A percentile compares a stretch with the other conserved stretches of the same genome.
Conservation (phyloP, 2,797 vertebrate species). For the Cheirogaleus major region DNA sequence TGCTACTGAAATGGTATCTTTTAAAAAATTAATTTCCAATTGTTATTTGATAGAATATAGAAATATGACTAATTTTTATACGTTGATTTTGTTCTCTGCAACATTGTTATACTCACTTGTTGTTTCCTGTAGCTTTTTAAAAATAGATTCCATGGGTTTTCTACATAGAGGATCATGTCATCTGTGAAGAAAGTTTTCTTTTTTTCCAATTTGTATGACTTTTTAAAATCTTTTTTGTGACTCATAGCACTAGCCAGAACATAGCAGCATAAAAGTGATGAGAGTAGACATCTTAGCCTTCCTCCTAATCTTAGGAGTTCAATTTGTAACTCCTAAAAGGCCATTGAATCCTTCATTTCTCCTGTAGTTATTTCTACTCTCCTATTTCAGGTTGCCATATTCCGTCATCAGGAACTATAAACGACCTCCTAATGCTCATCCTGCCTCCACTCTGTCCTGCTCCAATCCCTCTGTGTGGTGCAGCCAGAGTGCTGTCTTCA, state of each 20-base stretch:
- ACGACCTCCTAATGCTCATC: neutral
- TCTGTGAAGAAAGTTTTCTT: neutral
- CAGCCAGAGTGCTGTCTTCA: neutral
- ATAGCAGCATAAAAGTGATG: neutral
- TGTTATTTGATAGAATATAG: neutral
- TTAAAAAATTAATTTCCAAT: neutral
- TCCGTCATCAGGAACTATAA: neutral
- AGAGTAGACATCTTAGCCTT: neutral
- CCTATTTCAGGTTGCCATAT: neutral
- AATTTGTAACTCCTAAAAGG: neutral
- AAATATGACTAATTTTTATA: neutral
- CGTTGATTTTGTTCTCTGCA: neutral
- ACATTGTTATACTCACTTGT: neutral
- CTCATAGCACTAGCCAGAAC: neutral
- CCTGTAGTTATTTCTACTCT: neutral
- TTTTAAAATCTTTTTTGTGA: neutral
- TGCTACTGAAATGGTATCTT: neutral
- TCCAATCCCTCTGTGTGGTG: neutral
- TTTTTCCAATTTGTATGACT: neutral
- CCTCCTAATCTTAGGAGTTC: neutral
- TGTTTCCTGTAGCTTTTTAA: neutral
- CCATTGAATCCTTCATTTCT: neutral
- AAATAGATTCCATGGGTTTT: neutral
- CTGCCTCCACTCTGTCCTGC: neutral
- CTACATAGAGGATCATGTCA: neutral